Evolutionary conservation across 2,888 invertebrate genomes (phyloP).

Genomic region (Tetanocera ferruginea): DNA sequence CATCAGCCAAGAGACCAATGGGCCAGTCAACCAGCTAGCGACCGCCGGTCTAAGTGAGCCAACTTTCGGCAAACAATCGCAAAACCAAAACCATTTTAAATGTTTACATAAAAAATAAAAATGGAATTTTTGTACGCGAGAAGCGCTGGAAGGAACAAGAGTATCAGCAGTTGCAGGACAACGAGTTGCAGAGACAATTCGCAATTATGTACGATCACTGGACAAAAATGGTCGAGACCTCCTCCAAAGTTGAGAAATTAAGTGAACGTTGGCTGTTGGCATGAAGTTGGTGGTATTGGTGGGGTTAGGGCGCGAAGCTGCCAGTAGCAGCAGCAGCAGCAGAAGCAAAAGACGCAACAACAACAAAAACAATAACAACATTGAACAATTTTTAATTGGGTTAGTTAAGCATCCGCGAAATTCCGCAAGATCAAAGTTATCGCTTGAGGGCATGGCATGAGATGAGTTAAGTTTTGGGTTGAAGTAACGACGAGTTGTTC

Average conservation of each 20-base stretch:
- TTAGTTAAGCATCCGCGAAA: slow-evolving; percentile 35
- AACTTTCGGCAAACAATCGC: slow-evolving; percentile 12
- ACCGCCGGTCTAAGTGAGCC: slow-evolving; percentile 21
- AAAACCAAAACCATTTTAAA: slow-evolving; percentile 31
- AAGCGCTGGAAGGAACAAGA: no score
- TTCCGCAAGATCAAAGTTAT: slow-evolving; percentile 34
- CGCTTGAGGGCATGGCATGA: slow-evolving; percentile 21
- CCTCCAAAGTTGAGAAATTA: slow-evolving; percentile 27
- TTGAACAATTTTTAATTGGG: slow-evolving; percentile 35
- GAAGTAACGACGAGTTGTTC: neutral
- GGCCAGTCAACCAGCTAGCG: neutral
- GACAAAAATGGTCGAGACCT: slow-evolving; percentile 33
- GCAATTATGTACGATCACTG: slow-evolving; percentile 30
- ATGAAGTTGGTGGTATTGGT: neutral
- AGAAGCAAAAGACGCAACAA: neutral
- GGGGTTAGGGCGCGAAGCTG: neutral
- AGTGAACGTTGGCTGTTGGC: neutral
- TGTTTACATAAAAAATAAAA: slow-evolving; percentile 28
- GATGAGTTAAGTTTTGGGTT: neutral
- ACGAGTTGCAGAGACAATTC: slow-evolving; percentile 14
- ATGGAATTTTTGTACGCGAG: slow-evolving; percentile 6
- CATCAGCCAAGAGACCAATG: neutral
- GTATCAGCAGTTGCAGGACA: no score
- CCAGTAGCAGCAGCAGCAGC: neutral
- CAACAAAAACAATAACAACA: slow-evolving; percentile 11